phyloP scores from a whole-genome alignment of 2,113 vertebrate genomes.

The Phalacrocorax aristotelis region DNA sequence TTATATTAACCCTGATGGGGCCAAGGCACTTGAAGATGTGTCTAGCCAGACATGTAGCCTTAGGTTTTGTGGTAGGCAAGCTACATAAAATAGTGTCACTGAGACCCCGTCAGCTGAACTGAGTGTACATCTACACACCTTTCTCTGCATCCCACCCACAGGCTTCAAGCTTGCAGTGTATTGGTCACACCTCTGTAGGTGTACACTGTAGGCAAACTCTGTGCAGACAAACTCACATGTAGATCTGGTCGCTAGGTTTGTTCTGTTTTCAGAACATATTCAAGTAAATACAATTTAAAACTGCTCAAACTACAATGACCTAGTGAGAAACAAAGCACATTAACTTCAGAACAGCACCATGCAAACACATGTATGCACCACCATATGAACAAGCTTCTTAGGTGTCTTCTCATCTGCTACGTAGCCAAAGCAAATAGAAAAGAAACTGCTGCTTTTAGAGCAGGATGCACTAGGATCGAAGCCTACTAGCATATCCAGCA shows the following conservation, averaged over 20 bases:
- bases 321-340: neutral
- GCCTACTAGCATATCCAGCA: neutral
- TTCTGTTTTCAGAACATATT: neutral
- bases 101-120: neutral
- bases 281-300: neutral
- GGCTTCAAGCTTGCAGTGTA: neutral
- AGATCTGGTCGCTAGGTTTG: neutral
- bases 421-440: neutral
- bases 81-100: neutral
- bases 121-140: neutral
- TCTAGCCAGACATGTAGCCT: neutral
- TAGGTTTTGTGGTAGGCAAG: neutral
- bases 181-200: neutral
- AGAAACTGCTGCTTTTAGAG: neutral
- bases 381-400: neutral
- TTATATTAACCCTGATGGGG: neutral
- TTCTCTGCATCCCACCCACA: neutral
- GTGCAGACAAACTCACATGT: neutral
- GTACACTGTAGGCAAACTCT: neutral
- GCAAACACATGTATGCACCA: neutral
- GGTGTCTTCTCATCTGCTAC: neutral
- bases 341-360: neutral
- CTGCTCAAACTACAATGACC: neutral
- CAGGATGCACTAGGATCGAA: neutral
- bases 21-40: neutral